phyloP scores from a whole-genome alignment of 1,140 invertebrate genomes.

The Gonatopus flavifemur region DNA sequence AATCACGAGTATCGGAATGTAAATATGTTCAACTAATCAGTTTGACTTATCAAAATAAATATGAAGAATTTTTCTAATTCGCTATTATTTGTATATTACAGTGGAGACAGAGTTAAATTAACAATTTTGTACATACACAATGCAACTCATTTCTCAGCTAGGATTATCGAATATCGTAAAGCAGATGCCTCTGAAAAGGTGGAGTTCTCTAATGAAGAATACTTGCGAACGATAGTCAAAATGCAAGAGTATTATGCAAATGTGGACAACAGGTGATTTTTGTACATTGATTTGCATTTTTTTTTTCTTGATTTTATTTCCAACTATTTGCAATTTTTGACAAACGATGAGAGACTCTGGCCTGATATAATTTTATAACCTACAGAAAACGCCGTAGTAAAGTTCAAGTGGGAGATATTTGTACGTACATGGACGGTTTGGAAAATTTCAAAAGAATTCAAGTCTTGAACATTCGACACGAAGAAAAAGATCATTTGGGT shows the following conservation, averaged over 20 bases:
- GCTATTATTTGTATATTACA: slow-evolving; percentile 24
- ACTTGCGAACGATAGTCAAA: slow-evolving; percentile 20
- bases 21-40: slow-evolving; percentile 12
- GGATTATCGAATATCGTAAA: slow-evolving; percentile 35
- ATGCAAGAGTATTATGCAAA: slow-evolving; percentile 36
- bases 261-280: slow-evolving; percentile 32
- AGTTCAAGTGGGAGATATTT: slow-evolving; percentile 36
- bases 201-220: slow-evolving; percentile 25
- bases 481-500: slow-evolving; percentile 18
- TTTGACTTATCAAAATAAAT: background rate
- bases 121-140: slow-evolving; percentile 38
- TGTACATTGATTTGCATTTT: too few species aligned
- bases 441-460: slow-evolving; percentile 44
- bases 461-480: slow-evolving; percentile 32
- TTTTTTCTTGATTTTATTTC: background rate
- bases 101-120: slow-evolving; percentile 42
- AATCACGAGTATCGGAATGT: slow-evolving; percentile 35
- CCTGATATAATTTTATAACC: background rate
- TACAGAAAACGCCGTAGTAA: slow-evolving; percentile 23
- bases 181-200: slow-evolving; percentile 6
- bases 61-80: too few species aligned
- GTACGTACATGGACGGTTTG: slow-evolving; percentile 28
- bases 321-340: background rate
- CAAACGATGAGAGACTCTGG: background rate
- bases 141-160: slow-evolving; percentile 46